These are phyloP conservation scores for Pteronura brasiliensis DNA, from an alignment of 2,113 vertebrate species.

Conservation along the genomic window DNA sequence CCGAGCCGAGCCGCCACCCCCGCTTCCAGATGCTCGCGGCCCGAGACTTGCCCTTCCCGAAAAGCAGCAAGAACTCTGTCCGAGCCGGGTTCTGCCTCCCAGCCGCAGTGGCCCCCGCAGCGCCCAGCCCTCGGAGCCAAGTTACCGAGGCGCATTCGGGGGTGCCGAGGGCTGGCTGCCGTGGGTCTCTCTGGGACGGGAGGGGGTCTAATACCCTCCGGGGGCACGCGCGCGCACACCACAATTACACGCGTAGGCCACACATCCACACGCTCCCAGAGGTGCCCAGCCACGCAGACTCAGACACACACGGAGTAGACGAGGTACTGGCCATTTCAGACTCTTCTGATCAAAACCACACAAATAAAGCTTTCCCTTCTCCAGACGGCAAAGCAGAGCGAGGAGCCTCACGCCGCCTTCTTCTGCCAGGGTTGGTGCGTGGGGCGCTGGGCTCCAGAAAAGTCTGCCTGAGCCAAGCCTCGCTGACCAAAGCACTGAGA, in stretches of 20 bases:
- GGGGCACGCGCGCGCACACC: neutral
- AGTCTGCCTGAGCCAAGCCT: neutral
- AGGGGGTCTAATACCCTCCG: neutral
- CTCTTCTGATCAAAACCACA: neutral
- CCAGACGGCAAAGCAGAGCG: neutral
- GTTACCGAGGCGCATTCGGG: neutral
- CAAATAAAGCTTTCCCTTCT: neutral
- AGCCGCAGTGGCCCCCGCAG: neutral
- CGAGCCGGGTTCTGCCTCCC: neutral
- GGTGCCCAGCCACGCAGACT: neutral
- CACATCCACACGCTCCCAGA: neutral
- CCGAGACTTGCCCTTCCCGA: neutral
- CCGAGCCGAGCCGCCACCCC: accelerated
- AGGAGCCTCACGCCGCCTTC: neutral
- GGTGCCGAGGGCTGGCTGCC: neutral
- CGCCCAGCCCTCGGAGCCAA: neutral
- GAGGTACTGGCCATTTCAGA: neutral
- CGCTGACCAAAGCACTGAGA: neutral
- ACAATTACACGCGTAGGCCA: neutral
- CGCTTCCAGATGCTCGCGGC: accelerated
- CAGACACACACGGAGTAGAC: accelerated
- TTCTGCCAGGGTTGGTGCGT: neutral
- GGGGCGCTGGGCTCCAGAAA: neutral
- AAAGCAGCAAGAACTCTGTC: neutral
- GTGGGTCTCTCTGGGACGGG: neutral